phyloP scores from a whole-genome alignment of 2,797 vertebrate genomes.

The Brotula barbata region DNA sequence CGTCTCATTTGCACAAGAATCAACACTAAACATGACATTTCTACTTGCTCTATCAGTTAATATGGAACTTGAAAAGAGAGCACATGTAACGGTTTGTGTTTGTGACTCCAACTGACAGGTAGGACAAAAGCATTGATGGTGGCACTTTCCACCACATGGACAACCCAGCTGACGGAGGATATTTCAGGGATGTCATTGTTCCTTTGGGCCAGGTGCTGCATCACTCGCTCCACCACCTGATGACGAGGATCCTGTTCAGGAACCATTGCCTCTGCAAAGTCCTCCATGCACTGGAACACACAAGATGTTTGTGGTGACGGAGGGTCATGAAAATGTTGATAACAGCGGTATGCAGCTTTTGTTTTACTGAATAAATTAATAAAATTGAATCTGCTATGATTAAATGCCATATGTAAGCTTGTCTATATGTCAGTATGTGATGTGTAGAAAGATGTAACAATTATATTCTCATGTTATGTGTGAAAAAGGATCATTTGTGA shows the following conservation, averaged over 20 bases:
- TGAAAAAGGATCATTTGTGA: no score
- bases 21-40: no score
- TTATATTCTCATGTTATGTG: no score
- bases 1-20: no score
- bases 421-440: no score
- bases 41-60: no score
- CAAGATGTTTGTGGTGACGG: neutral
- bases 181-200: slow-evolving; percentile 89
- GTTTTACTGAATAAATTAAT: neutral
- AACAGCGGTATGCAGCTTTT: no score
- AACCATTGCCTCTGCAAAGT: slow-evolving; percentile 82
- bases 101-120: slow-evolving; percentile 81
- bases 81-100: no score
- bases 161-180: slow-evolving; percentile 81
- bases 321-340: no score
- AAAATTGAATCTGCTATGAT: neutral
- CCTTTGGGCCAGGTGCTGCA: slow-evolving; percentile 83
- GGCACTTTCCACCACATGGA: slow-evolving; percentile 87
- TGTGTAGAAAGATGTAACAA: no score
- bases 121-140: slow-evolving; percentile 89
- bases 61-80: no score
- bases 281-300: slow-evolving; percentile 83
- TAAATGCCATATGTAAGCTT: no score
- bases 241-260: slow-evolving; percentile 82
- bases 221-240: slow-evolving; percentile 80